A percentile compares a stretch with the other conserved stretches of the same genome.
Evolutionary conservation across 2,797 vertebrate genomes (phyloP).

Genomic region (Pantherophis vulpinus): DNA sequence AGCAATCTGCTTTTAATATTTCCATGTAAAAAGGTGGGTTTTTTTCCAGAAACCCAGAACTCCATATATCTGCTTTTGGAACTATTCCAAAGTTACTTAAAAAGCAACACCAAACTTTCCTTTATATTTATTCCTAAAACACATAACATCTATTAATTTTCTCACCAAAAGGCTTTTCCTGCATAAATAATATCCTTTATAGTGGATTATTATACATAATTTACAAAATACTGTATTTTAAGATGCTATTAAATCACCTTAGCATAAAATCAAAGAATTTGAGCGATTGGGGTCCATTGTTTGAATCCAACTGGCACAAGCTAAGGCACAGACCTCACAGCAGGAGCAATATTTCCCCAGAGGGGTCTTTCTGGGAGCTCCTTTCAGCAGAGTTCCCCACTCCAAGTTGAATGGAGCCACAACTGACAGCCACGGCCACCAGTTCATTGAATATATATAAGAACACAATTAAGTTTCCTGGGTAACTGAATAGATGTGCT

Average conservation of each 20-base stretch:
- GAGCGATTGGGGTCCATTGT: background rate
- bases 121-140: slow-evolving; percentile 27
- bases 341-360: background rate
- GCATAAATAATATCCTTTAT: slow-evolving; percentile 45
- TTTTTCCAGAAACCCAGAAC: slow-evolving; percentile 18
- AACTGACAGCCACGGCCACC: background rate
- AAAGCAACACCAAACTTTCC: background rate
- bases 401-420: background rate
- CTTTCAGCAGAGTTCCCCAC: background rate
- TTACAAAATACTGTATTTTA: slow-evolving; percentile 19
- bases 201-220: slow-evolving; percentile 27
- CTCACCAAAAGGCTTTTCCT: slow-evolving; percentile 35
- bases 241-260: background rate
- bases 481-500: background rate
- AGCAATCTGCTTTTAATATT: slow-evolving; percentile 12
- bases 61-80: slow-evolving; percentile 20
- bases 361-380: too few relatives aligned
- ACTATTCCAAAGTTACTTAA: slow-evolving; percentile 26
- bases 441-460: background rate
- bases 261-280: background rate
- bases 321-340: background rate
- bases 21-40: background rate
- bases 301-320: background rate
- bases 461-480: background rate
- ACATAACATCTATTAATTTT: slow-evolving; percentile 20